Conservation (phyloP, 2,113 vertebrate species). For the Tympanuchus pallidicinctus region DNA sequence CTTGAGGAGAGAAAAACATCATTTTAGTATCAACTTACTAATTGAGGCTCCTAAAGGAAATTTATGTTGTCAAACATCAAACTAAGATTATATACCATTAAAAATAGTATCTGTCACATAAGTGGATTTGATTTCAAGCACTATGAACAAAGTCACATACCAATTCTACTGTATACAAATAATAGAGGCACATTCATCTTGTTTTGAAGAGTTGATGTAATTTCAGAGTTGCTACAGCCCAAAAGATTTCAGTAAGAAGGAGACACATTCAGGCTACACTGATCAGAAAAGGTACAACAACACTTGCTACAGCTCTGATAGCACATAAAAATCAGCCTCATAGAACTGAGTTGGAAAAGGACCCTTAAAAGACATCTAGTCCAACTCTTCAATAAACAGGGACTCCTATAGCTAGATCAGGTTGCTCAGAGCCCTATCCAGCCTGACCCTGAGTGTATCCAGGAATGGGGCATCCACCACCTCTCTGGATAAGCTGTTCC, state of each 20-base stretch:
- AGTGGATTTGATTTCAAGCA: neutral
- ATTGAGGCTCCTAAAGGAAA: neutral
- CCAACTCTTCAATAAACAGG: too few relatives aligned
- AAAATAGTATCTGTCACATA: neutral
- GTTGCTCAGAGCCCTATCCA: too few relatives aligned
- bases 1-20: neutral
- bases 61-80: neutral
- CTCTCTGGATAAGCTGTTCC: too few relatives aligned
- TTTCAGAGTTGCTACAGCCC: neutral
- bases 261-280: neutral
- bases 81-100: neutral
- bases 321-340: neutral
- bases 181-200: too few relatives aligned
- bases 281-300: neutral
- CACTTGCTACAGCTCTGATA: neutral
- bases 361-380: too few relatives aligned
- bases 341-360: too few relatives aligned
- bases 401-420: too few relatives aligned
- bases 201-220: neutral
- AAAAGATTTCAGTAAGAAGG: neutral
- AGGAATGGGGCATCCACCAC: too few relatives aligned
- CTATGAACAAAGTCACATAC: neutral
- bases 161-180: neutral
- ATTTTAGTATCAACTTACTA: neutral
- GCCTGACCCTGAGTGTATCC: too few relatives aligned